A percentile compares a stretch with the other conserved stretches of the same genome.
phyloP scores from a whole-genome alignment of 2,888 invertebrate genomes.

The Amiota mariae region DNA sequence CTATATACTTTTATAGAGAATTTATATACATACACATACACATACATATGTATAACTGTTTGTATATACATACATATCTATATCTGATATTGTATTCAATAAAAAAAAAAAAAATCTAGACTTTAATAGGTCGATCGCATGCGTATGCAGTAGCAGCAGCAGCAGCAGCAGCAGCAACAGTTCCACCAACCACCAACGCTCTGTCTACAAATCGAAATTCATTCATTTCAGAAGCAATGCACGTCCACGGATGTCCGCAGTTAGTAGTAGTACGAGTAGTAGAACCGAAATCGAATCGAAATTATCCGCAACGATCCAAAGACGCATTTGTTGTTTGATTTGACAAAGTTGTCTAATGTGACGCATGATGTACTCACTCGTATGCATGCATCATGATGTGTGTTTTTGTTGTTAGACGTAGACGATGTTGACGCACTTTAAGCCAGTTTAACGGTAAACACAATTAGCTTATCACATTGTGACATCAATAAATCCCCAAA shows the following conservation, averaged over 20 bases:
- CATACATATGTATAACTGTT: too few species aligned
- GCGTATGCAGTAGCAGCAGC: slow-evolving; percentile 3
- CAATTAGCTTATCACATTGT: slow-evolving; percentile 24
- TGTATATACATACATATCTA: too few species aligned
- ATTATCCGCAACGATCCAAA: too few species aligned
- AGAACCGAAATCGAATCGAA: too few species aligned
- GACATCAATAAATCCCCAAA: neutral
- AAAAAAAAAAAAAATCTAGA: slow-evolving; percentile 38
- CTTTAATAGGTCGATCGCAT: slow-evolving; percentile 41
- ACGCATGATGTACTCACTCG: too few species aligned
- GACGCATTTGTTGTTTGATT: too few species aligned
- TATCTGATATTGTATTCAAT: slow-evolving; percentile 4
- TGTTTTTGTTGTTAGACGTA: too few species aligned
- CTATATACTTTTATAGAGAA: too few species aligned
- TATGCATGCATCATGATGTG: too few species aligned
- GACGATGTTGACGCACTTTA: too few species aligned
- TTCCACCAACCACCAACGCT: slow-evolving; percentile 25
- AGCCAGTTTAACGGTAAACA: slow-evolving; percentile 1
- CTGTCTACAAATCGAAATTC: too few species aligned
- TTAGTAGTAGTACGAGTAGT: slow-evolving; percentile 30
- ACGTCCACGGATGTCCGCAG: slow-evolving; percentile 68
- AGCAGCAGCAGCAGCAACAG: slow-evolving; percentile 19
- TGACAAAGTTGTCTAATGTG: neutral
- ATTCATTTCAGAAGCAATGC: slow-evolving; percentile 47
- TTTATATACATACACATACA: too few species aligned